phyloP scores from a whole-genome alignment of 2,797 vertebrate genomes.

The Sebastes alutus region DNA sequence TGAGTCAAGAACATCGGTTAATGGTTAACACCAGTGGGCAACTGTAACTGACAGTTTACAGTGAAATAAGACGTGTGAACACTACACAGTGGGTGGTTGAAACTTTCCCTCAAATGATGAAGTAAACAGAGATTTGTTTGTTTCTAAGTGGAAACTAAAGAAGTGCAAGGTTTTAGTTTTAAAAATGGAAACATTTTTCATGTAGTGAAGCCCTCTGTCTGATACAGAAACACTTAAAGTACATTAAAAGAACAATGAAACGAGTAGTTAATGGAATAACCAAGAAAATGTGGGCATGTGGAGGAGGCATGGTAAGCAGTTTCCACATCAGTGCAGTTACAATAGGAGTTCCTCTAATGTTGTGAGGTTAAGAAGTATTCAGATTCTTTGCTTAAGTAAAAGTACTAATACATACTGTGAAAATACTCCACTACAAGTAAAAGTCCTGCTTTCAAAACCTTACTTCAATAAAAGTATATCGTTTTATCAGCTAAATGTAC shows the following conservation, averaged over 20 bases:
- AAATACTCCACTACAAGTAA: too few relatives aligned
- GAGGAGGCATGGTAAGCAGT: not conserved
- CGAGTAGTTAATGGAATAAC: not conserved
- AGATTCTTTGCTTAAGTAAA: not conserved
- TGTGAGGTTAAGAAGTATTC: not conserved
- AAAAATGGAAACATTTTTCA: not conserved
- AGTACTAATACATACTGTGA: not conserved
- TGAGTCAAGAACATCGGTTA: not conserved
- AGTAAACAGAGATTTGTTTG: not conserved
- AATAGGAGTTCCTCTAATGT: too few relatives aligned
- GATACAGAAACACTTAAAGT: not conserved
- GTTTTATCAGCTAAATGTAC: too few relatives aligned
- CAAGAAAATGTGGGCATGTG: not conserved
- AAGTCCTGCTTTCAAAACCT: too few relatives aligned
- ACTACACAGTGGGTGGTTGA: not conserved
- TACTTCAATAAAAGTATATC: rapidly evolving
- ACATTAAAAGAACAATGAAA: not conserved
- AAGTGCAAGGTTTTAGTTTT: too few relatives aligned
- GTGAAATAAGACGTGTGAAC: not conserved
- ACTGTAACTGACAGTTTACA: not conserved
- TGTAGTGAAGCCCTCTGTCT: not conserved
- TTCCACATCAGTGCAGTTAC: not conserved
- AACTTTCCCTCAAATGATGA: not conserved
- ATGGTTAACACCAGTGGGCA: not conserved
- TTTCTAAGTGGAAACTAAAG: slow-evolving; percentile 2